These are phyloP conservation scores for Chiloscyllium plagiosum DNA, from an alignment of 2,113 vertebrate species.

Conservation along the genomic window DNA sequence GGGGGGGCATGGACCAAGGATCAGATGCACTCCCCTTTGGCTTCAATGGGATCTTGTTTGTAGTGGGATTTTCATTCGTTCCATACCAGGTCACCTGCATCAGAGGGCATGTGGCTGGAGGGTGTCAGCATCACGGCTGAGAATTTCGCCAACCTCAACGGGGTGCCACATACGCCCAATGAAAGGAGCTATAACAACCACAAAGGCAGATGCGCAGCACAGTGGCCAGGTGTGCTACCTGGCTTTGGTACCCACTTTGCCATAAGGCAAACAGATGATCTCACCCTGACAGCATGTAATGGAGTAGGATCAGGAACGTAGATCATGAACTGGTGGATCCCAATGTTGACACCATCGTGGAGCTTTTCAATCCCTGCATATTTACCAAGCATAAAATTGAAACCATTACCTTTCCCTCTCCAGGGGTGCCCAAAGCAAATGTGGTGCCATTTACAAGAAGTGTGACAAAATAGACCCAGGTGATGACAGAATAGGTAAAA, in stretches of 20 bases:
- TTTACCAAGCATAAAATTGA: too few relatives aligned
- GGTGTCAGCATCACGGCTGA: too few relatives aligned
- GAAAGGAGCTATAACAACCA: not conserved
- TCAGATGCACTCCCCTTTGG: not conserved
- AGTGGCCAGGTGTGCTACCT: not conserved
- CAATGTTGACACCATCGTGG: not conserved
- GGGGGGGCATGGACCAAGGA: not conserved
- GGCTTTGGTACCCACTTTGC: not conserved
- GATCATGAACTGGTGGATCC: not conserved
- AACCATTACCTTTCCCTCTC: too few relatives aligned
- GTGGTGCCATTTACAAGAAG: not conserved
- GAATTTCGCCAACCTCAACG: not conserved
- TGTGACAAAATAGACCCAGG: not conserved
- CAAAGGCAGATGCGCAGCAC: not conserved
- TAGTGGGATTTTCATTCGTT: not conserved
- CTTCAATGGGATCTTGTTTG: not conserved
- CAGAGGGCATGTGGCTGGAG: not conserved
- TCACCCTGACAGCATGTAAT: not conserved
- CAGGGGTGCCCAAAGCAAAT: not conserved
- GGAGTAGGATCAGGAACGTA: not conserved
- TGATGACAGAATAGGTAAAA: not conserved
- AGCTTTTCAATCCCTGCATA: too few relatives aligned
- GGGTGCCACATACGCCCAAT: not conserved
- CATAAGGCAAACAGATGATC: not conserved
- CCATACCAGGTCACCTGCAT: not conserved